These are phyloP conservation scores for Aleiodes testaceus DNA, from an alignment of 2,888 invertebrate genomes.

Conservation along the genomic window DNA sequence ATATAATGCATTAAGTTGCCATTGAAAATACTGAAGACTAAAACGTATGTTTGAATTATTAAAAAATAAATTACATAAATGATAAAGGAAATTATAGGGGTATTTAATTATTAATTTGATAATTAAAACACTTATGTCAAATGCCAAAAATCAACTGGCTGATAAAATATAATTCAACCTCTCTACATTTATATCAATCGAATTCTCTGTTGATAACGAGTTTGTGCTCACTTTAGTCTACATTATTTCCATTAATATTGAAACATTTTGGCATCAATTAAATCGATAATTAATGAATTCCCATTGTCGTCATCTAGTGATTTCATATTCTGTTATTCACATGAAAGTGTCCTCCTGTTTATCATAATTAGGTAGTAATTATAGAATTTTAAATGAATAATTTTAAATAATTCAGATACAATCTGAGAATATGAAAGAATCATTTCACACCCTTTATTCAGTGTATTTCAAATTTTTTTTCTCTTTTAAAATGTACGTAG, in stretches of 20 bases:
- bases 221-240: neutral
- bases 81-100: no score
- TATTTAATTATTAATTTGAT: no score
- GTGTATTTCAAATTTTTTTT: neutral
- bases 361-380: no score
- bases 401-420: neutral
- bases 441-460: neutral
- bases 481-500: constrained; percentile 13
- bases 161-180: neutral
- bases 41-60: neutral
- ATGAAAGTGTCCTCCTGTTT: no score
- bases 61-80: neutral
- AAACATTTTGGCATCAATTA: constrained; percentile 24
- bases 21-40: neutral
- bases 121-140: neutral
- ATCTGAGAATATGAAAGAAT: neutral
- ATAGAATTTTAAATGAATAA: no score
- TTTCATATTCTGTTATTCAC: neutral
- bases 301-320: constrained; percentile 3
- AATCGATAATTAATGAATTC: constrained; percentile 32
- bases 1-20: neutral
- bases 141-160: constrained; percentile 2
- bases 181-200: neutral
- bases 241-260: constrained; percentile 20
- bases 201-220: constrained; percentile 6